Evolutionary conservation across 92 coral and sea anemone species (phyloP).

Genomic region (Palythoa caribaeorum): DNA sequence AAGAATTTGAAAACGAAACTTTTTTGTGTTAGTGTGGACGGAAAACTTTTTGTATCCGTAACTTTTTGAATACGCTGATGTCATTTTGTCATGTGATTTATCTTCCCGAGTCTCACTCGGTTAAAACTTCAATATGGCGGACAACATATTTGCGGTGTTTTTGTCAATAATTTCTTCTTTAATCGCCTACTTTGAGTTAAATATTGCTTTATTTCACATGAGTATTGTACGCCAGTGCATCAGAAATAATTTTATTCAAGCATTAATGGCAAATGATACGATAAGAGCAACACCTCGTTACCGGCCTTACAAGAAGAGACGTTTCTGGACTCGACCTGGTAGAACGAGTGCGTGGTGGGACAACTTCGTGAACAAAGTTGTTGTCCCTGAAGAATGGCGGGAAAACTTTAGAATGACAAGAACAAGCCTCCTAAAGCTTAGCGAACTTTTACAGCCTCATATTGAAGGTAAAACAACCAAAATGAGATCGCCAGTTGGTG

Average conservation of each 20-base stretch:
- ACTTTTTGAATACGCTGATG: no score
- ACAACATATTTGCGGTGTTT: background rate
- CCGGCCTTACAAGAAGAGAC: conserved; percentile 30
- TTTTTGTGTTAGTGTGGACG: no score
- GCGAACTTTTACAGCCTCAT: conserved; percentile 25
- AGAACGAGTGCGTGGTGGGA: no score
- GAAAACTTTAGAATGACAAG: conserved; percentile 6
- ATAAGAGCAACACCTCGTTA: conserved; percentile 28
- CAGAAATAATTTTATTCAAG: conserved; percentile 28
- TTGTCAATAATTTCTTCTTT: conserved; percentile 8
- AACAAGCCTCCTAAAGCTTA: conserved; percentile 23
- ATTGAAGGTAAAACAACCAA: conserved; percentile 23
- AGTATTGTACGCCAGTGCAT: conserved; percentile 25
- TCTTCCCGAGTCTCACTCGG: no score
- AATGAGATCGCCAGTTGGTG: conserved; percentile 74
- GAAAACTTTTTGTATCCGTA: no score
- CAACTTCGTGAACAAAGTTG: background rate
- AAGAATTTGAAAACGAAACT: no score
- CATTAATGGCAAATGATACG: conserved; percentile 20
- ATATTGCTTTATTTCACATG: conserved; percentile 27
- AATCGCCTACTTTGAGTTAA: conserved; percentile 13
- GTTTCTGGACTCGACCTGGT: background rate
- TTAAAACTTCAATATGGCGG: no score
- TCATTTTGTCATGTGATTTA: no score
- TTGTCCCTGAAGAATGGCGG: conserved; percentile 33